phyloP scores from a whole-genome alignment of 2,888 invertebrate species.

The Stenoptilia bipunctidactyla region DNA sequence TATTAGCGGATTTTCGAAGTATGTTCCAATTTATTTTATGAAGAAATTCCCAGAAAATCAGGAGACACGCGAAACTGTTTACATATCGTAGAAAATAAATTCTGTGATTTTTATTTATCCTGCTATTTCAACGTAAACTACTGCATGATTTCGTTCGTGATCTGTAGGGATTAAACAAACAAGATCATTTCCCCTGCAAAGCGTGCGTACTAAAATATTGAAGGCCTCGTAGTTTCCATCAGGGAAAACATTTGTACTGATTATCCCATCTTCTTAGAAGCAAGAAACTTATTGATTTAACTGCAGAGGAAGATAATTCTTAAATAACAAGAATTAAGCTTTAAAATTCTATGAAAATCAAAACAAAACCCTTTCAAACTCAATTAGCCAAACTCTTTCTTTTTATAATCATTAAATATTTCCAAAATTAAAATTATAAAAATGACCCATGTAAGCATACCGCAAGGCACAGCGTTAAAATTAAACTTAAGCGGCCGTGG shows the following conservation, averaged over 20 bases:
- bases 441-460: neutral
- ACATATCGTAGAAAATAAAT: too few species aligned
- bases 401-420: neutral
- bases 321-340: too few species aligned
- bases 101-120: too few species aligned
- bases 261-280: conserved; percentile 25
- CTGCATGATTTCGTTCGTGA: too few species aligned
- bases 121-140: too few species aligned
- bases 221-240: conserved; percentile 39
- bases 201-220: conserved; percentile 62
- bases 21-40: too few species aligned
- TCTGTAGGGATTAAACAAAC: too few species aligned
- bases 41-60: too few species aligned
- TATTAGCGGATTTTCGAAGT: too few species aligned
- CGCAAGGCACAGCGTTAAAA: conserved; percentile 17
- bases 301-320: too few species aligned
- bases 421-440: neutral
- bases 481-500: conserved; percentile 25
- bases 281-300: conserved; percentile 13
- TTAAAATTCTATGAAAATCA: neutral
- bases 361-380: neutral
- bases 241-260: conserved; percentile 59
- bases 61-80: too few species aligned
- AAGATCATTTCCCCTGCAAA: too few species aligned
- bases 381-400: neutral